These are phyloP conservation scores for Onychomys arenicola DNA, from an alignment of 2,797 vertebrate genomes.

Conservation along the genomic window DNA sequence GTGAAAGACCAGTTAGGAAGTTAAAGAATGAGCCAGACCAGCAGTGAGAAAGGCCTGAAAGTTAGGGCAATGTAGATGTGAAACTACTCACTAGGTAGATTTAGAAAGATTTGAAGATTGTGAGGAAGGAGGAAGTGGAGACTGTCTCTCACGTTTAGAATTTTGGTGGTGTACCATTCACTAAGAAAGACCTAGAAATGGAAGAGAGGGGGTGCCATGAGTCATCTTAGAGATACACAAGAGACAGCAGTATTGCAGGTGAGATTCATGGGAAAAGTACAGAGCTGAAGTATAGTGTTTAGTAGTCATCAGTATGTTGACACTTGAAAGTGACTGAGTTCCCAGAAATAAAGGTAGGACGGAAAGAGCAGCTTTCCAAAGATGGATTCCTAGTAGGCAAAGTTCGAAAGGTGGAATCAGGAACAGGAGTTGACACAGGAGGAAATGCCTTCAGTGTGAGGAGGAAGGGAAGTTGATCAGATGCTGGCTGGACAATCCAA, in stretches of 20 bases:
- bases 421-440: neutral
- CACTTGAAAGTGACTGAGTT: neutral
- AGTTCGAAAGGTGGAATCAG: neutral
- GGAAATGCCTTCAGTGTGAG: neutral
- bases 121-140: neutral
- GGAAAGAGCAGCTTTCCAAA: constrained; percentile 39
- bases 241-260: neutral
- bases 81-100: constrained; percentile 2
- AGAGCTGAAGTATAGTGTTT: neutral
- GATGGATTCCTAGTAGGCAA: neutral
- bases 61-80: neutral
- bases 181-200: neutral
- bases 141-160: neutral
- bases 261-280: neutral
- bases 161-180: neutral
- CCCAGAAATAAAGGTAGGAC: neutral
- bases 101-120: neutral
- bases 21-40: neutral
- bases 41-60: neutral
- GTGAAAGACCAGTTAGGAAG: constrained; percentile 11
- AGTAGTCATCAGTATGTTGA: neutral
- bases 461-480: neutral
- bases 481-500: neutral
- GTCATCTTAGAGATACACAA: neutral
- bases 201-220: neutral